Percentiles rank a stretch among this genome's conserved stretches.
These are phyloP conservation scores for Theristicus caerulescens DNA, from an alignment of 2,113 vertebrate genomes.

Conservation along the genomic window DNA sequence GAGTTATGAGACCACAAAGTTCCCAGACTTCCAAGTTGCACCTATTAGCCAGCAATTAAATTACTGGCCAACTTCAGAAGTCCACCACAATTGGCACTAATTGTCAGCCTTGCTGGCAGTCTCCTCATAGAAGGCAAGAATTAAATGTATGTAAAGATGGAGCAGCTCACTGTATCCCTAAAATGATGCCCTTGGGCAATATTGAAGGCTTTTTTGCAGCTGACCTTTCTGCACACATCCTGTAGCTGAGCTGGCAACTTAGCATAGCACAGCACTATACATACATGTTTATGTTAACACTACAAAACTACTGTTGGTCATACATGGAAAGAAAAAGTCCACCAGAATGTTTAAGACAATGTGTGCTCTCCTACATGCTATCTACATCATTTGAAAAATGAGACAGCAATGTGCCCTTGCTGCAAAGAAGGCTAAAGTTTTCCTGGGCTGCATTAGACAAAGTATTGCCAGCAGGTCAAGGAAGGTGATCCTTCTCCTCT, in stretches of 20 bases:
- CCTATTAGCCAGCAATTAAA: constrained; percentile 34
- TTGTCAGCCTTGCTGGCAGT: background rate
- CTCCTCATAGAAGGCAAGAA: background rate
- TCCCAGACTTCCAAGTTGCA: constrained; percentile 40
- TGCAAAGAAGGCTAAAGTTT: background rate
- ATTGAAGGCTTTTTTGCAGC: background rate
- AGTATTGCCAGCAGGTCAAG: background rate
- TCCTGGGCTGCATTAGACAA: background rate
- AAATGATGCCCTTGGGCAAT: background rate
- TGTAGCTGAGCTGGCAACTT: background rate
- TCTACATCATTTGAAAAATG: background rate
- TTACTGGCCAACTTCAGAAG: constrained; percentile 3
- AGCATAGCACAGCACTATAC: background rate
- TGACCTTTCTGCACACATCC: background rate
- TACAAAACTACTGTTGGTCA: background rate
- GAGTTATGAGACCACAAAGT: constrained; percentile 38
- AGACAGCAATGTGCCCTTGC: background rate
- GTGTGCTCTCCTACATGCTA: background rate
- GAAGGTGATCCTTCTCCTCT: background rate
- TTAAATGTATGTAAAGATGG: background rate
- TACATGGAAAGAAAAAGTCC: background rate
- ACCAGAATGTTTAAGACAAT: background rate
- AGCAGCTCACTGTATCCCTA: background rate
- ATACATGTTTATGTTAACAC: background rate
- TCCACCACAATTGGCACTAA: background rate